Conservation (phyloP, 2,113 vertebrate species). For the Halichoerus grypus region DNA sequence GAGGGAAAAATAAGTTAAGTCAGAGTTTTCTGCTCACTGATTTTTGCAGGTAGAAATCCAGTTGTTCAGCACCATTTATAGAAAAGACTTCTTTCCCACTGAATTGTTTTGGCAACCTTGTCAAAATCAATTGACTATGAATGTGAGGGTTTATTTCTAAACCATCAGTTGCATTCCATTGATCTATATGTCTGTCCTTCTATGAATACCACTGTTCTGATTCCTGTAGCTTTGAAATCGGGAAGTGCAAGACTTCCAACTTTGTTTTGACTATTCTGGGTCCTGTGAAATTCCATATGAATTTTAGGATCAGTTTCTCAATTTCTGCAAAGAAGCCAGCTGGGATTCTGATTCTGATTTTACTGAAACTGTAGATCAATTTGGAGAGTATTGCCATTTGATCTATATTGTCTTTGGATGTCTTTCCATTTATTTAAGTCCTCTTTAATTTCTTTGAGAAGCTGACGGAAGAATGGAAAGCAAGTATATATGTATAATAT, state of each 20-base stretch:
- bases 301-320: neutral
- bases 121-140: neutral
- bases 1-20: neutral
- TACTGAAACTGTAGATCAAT: neutral
- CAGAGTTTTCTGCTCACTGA: neutral
- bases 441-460: constrained; percentile 1
- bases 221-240: neutral
- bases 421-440: constrained; percentile 16
- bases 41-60: neutral
- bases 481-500: neutral
- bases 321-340: neutral
- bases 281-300: neutral
- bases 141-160: constrained; percentile 6
- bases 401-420: neutral
- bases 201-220: neutral
- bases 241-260: neutral
- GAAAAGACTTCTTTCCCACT: neutral
- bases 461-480: neutral
- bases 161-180: neutral
- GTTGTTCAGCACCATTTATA: neutral
- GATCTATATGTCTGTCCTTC: neutral
- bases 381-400: neutral
- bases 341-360: neutral
- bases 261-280: neutral
- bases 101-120: neutral